Base-by-base conservation (phyloP, 2,888 invertebrate genomes). In the Thymelicus lineola region DNA sequence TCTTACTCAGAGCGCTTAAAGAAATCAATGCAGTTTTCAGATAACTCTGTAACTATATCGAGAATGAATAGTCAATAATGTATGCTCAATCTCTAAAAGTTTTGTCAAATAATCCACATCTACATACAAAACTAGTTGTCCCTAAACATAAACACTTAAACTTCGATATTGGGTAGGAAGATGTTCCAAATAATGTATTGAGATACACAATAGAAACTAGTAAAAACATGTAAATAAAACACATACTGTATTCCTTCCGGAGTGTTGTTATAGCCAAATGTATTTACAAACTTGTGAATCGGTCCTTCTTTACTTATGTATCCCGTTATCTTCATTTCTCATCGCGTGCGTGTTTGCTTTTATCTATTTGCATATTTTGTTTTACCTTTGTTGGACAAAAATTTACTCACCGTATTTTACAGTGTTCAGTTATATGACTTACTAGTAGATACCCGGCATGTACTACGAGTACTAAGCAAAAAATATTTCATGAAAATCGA, bases 161-260 rank as follows among this genome's bases (percentile, higher is more conserved):
- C 59, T 60, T 66, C 28, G 14, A 66, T 66, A 46, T 48, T 48
- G 38, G 38, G 46, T 62, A 64, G 42, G 64, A 64, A 64, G 64
- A 64, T n/a, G 42, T 36, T 63, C 17, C 53, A 66, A 46, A 15
- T 35, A 20, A n/a, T 65, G 35, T 63, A 7, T 46, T 28, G n/a
- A 17, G 12, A 66, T 15, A 48, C 50, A 20, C 46, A 59, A 66
- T 66, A 66, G 46, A 60, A 60, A 50, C 28, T 57, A 55, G 45
- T 7, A 42, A 17, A 59, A 42, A 50, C 50, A 60, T 59, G 42
- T 60, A 53, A 60, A 60, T 60, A 66, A 66, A 66, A 65, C 28
- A 66, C 53, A 35, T n/a, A 36, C 36, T 42, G 14, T 62, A 45
- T 46, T n/a, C 17, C 12, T 58, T 17, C 14, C 46, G 14, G 17